These are phyloP conservation scores for Noctilio leporinus DNA, from an alignment of 2,113 vertebrate genomes.

Conservation along the genomic window DNA sequence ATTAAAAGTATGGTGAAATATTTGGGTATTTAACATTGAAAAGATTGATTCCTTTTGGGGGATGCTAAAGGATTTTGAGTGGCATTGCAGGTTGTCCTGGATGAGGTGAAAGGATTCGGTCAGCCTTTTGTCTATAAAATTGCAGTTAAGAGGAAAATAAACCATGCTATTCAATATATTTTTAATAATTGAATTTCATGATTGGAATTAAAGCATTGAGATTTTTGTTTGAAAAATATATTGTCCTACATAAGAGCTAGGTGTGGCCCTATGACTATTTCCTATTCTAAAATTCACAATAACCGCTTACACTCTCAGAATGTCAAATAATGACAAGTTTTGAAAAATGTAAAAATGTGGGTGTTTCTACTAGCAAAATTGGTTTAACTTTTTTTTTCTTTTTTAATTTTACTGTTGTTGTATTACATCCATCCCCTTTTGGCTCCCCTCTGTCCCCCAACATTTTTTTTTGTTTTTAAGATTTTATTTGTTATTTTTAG, in stretches of 20 bases:
- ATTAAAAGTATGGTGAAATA: background rate
- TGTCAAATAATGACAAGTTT: background rate
- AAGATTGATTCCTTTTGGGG: background rate
- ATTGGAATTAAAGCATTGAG: background rate
- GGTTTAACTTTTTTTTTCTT: conserved; percentile 47
- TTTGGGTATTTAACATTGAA: background rate
- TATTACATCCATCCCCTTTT: too few species aligned
- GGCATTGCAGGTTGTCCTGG: background rate
- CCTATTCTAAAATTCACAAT: conserved; percentile 46
- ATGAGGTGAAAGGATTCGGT: background rate
- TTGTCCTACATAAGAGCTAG: background rate
- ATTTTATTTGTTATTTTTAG: too few species aligned
- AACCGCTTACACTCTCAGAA: conserved; percentile 12
- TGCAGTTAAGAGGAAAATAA: background rate
- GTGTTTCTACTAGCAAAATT: conserved; percentile 50
- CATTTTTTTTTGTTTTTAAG: too few species aligned
- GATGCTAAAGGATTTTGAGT: background rate
- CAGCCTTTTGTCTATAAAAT: background rate
- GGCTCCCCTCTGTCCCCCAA: too few species aligned
- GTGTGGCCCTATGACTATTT: background rate
- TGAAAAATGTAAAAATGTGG: conserved; percentile 38
- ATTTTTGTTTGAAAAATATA: background rate
- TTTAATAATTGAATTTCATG: background rate
- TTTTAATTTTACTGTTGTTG: too few species aligned
- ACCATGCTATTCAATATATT: background rate